Conservation (phyloP, 30 jellyfish, hydroid and myxozoan genomes). For the Morbakka virulenta region DNA sequence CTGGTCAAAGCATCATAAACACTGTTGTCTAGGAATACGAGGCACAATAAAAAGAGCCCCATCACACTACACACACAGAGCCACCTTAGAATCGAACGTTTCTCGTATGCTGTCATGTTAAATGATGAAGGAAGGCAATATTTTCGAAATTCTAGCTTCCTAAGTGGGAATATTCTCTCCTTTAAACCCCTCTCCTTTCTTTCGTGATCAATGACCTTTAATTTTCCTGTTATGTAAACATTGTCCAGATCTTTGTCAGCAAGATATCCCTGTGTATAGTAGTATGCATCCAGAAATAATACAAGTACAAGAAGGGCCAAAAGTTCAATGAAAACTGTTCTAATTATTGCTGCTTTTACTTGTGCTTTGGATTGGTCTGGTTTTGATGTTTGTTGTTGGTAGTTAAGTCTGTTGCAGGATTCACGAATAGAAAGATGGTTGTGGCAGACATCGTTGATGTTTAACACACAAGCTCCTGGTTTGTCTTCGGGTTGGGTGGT, state of each 20-base stretch:
- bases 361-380: too few species aligned
- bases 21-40: constrained; percentile 55
- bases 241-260: constrained; percentile 73
- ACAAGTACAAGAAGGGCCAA: constrained; percentile 70
- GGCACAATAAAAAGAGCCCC: constrained; percentile 37
- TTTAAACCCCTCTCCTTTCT: constrained; percentile 81
- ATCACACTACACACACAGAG: constrained; percentile 42
- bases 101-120: constrained; percentile 54
- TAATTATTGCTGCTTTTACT: too few species aligned
- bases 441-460: too few species aligned
- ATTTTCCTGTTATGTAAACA: constrained; percentile 79
- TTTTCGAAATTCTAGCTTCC: constrained; percentile 85
- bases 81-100: constrained; percentile 55
- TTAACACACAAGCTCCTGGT: too few species aligned
- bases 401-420: too few species aligned
- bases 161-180: constrained; percentile 68
- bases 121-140: constrained; percentile 76
- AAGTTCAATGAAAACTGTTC: constrained; percentile 36
- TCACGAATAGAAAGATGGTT: too few species aligned
- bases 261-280: constrained; percentile 69
- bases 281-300: constrained; percentile 68
- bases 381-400: too few species aligned
- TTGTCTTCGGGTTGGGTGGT: too few species aligned
- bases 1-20: constrained; percentile 30
- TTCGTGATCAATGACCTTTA: constrained; percentile 73